Base-by-base conservation (phyloP, 2,797 vertebrate genomes). In the Galagoides demidoff region DNA sequence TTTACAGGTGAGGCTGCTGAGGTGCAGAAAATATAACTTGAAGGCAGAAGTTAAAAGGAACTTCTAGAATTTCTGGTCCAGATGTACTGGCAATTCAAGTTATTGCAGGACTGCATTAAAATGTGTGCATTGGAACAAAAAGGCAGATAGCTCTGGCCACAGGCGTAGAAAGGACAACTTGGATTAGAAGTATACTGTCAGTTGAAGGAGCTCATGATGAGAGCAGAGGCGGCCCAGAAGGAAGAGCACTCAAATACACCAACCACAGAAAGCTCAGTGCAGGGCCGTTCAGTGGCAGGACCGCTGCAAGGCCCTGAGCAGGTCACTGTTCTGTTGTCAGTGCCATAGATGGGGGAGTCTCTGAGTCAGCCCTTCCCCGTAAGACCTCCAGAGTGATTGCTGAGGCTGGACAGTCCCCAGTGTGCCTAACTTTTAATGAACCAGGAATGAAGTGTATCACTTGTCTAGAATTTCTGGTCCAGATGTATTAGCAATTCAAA, bases 271-370 rank as follows among this genome's bases (percentile, higher is more conserved):
- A 52, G 55, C 29, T 59, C 49, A 23, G 31, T 3, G 22, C 19
- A 11, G 31, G 29, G 39, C 19, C 0, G 2, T 52, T 52, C 23
- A 0, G 17, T 0, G 13, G 13, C 3, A 12, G 39, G 39, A 74
- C 23, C 3, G 27, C 49, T 34, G 0, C 0, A 52, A 0, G 16
- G 37, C 29, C 1, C 34, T 9, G 57, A 61, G 0, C 7, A 37
- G 3, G 16, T 22, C 64, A 0, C 27, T 4, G 16, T 29, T 31
- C 83, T 12, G 4, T 27, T 27, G 71, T 25, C 57, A 17, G 39
- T 76, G 12, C 83, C 4, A 1, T 29, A 59, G 19, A 0, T 6
- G 13, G 49, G 31, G 27, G 39, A 29, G 1, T 55, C 25, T 68
- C 34, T 27, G 13, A 23, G 45, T 37, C 61, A 82, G 63, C 31